These are phyloP conservation scores for Phytoseiulus persimilis DNA, from an alignment of 2,888 invertebrate species.

Conservation along the genomic window DNA sequence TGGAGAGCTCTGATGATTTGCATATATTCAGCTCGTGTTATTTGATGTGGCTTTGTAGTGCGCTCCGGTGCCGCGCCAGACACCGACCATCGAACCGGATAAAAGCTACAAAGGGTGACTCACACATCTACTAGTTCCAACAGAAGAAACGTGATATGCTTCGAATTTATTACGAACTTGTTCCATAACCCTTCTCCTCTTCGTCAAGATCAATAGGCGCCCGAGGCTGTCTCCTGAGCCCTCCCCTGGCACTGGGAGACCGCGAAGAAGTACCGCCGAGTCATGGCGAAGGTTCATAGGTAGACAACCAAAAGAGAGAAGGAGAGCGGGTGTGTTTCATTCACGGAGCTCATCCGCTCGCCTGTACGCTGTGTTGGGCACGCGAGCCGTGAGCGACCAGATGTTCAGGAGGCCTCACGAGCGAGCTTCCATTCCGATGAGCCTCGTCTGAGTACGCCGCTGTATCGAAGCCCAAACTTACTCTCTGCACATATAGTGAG, in stretches of 20 bases:
- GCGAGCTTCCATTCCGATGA: background rate
- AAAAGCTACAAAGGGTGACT: background rate
- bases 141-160: background rate
- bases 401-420: conserved; percentile 5
- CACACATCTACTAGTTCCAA: background rate
- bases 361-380: background rate
- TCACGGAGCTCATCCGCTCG: conserved; percentile 5
- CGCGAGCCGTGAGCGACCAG: conserved; percentile 5
- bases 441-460: background rate
- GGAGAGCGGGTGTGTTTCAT: background rate
- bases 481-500: background rate
- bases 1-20: background rate
- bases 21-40: background rate
- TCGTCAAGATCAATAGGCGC: background rate
- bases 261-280: background rate
- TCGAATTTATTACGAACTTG: background rate
- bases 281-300: background rate
- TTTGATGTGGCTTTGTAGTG: background rate
- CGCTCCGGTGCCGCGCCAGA: background rate
- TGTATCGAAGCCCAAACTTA: background rate
- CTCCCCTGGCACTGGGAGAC: background rate
- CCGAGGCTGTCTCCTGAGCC: background rate
- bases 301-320: background rate
- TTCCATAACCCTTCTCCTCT: background rate
- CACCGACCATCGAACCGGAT: background rate